Evolutionary conservation across 1,140 invertebrate genomes (phyloP), one percentile per base, ranked within the genome.

Genomic region (Aphaenogaster ashmeadi): DNA sequence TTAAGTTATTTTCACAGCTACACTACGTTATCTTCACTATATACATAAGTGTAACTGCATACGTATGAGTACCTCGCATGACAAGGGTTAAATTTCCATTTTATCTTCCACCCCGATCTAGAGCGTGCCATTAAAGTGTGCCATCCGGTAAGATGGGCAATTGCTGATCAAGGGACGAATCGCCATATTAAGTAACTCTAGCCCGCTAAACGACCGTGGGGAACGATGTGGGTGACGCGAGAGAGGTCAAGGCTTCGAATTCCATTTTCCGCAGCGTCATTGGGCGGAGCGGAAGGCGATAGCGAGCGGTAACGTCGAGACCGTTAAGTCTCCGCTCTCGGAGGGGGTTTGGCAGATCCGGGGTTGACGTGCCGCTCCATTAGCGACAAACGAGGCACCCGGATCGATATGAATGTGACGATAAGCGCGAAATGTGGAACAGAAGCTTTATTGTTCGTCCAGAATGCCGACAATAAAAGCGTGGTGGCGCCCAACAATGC

Each of bases 401-500:
- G 62, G 85, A 77, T 87, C 87, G 91, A 88, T 91, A 92, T 92
- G 88, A 93, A 91, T 86, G 87, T 60, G 79, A 83, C 88, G 88
- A 91, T 91, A 92, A 91, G 90, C 88, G 87, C 91, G 87, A 92
- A 93, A 92, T 89, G 93, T 89, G 88, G 72, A 88, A 85, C 92
- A 89, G 69, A 80, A 89, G 88, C 88, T 93, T 93, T 93, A 93
- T 93, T 93, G 93, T 93, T 92, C 92, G 87, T 81, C 69, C 88
- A 92, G 92, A 93, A 91, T 90, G 84, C 87, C 86, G 79, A 89
- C 92, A 91, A 92, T 93, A 92, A 93, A 93, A 93, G 92, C 90
- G 69, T 52, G 71, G 86, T 67, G 86, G 50, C 78, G 27, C 75
- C 88, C 90, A 86, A 91, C 89, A 92, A 91, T 91, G 87, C 62